Conservation (phyloP, 2,113 vertebrate species). For the Eudyptes chrysolophus region DNA sequence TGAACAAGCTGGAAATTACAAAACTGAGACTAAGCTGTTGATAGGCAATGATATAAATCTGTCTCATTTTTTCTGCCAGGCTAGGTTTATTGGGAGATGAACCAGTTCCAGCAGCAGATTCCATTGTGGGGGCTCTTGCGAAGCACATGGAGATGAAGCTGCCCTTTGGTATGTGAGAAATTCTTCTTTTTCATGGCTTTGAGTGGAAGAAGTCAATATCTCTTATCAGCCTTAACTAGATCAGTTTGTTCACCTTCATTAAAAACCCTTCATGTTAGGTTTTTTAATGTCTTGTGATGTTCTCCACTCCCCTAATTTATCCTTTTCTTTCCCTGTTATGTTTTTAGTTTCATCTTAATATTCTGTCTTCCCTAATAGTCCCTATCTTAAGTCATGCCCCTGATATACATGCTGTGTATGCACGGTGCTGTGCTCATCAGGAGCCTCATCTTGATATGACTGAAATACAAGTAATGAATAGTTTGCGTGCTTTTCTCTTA, state of each 20-base stretch:
- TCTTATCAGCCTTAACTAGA: neutral
- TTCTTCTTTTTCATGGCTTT: neutral
- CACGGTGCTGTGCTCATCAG: neutral
- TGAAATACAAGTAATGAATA: neutral
- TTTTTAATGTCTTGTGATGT: neutral
- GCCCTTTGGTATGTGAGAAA: constrained; percentile 82
- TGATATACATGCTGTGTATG: neutral
- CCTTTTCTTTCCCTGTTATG: neutral
- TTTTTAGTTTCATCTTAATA: neutral
- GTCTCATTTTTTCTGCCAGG: constrained; percentile 70
- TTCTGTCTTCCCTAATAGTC: neutral
- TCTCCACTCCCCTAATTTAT: neutral
- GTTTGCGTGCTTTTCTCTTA: constrained; percentile 59
- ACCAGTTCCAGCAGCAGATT: constrained; percentile 82
- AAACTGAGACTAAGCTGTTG: neutral
- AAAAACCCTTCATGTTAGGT: neutral
- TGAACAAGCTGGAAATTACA: neutral
- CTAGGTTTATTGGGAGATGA: constrained; percentile 89
- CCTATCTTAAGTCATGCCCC: neutral
- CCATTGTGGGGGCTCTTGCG: constrained; percentile 83
- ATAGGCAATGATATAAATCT: neutral
- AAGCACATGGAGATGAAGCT: constrained; percentile 90
- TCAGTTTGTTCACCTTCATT: neutral
- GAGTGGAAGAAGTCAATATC: neutral
- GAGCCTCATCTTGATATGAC: neutral